These are phyloP conservation scores for Sebastes iracundus DNA, from an alignment of 2,797 vertebrate genomes.

Conservation along the genomic window DNA sequence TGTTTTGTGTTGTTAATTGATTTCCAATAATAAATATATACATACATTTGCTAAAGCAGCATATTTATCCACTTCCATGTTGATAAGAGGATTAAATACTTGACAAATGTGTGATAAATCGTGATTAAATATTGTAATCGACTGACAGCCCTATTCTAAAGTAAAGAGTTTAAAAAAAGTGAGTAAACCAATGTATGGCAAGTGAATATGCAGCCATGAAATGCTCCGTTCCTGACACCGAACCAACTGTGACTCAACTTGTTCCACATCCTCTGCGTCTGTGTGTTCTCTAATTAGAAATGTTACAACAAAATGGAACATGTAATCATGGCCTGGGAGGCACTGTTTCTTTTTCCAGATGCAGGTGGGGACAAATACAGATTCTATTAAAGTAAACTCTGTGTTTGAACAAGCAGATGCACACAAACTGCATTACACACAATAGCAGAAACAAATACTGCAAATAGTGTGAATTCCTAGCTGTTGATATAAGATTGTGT, in stretches of 20 bases:
- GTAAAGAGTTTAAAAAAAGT: neutral
- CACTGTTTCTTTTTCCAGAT: constrained; percentile 42
- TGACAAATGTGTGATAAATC: too few species aligned
- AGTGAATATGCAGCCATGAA: neutral
- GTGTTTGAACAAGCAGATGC: constrained; percentile 38
- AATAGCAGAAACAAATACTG: neutral
- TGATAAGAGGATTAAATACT: too few species aligned
- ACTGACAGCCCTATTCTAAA: neutral
- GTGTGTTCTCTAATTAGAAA: constrained; percentile 74
- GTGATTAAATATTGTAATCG: too few species aligned
- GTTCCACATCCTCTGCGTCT: constrained; percentile 61
- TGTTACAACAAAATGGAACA: constrained; percentile 54
- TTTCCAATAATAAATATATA: too few species aligned
- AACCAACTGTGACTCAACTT: constrained; percentile 64
- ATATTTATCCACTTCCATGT: too few species aligned
- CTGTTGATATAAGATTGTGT: neutral
- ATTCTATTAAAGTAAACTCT: constrained; percentile 21
- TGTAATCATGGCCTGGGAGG: constrained; percentile 66
- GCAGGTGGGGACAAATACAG: constrained; percentile 58
- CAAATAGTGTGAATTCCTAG: neutral
- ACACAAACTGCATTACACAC: neutral
- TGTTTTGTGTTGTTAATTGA: too few species aligned
- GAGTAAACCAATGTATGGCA: neutral
- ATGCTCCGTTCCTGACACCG: constrained; percentile 19
- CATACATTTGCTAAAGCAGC: too few species aligned